Base-by-base conservation (phyloP, 1,140 invertebrate species). In the Antheraea pernyi region DNA sequence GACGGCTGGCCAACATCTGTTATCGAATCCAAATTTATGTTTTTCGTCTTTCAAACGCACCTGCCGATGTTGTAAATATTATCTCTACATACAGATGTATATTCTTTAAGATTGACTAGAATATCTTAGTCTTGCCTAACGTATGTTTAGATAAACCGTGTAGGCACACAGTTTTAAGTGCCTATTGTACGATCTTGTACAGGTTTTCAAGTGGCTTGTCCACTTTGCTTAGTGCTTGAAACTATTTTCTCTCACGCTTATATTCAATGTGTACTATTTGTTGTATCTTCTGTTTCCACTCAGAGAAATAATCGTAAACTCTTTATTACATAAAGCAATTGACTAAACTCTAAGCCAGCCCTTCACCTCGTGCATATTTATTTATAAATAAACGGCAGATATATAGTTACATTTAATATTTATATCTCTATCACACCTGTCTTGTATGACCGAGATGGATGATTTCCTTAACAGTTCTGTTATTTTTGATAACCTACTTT, bases 1-100 rank as follows among this genome's bases (percentile, higher is more conserved):
- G 79, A 72, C 79, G 79, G 82, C 81, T 88, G 88, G 81, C 77
- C 79, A 81, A 73, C 86, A 84, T 91, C 86, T 88, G 85, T 89
- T 88, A 89, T 88, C 87, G 84, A 85, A 83, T 79, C 73, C 69
- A 69, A 81, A 87, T 89, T 85, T 89, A 89, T 88, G 84, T 85
- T 85, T 86, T 87, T 88, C 85, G 78, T 88, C 79, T 86, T 82
- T 86, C 85, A 88, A 82, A 69, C 80, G 78, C 88, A 91, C 88
- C 88, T 91, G 88, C 81, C 83, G 68, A 69, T 68, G 71, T 70
- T 84, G 76, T 84, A 82, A 88, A 87, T 81, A 78, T 77, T 78
- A 81, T 80, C 69, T 75, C 68, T 37, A 63, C 22, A 63, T 37
- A 63, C 8, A 30, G 19, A n/a, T 18, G 30, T 22, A 8, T 63